Conservation (phyloP, 2,888 invertebrate species). For the Trachelus iudaicus region DNA sequence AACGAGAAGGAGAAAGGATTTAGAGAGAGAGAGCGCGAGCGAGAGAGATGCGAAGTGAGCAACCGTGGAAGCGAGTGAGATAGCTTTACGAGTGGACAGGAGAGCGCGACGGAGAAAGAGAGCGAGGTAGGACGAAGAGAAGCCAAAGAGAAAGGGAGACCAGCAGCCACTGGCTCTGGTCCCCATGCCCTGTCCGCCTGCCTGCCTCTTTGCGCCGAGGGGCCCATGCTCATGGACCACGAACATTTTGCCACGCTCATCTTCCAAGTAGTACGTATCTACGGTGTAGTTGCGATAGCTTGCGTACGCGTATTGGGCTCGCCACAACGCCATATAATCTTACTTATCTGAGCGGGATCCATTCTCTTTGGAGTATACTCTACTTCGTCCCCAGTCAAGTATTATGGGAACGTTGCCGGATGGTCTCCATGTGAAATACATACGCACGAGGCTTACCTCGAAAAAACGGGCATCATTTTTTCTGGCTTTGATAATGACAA, state of each 20-base stretch:
- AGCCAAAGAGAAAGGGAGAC: neutral
- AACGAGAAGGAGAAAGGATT: constrained; percentile 3
- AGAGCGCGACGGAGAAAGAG: neutral
- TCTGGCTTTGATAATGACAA: neutral
- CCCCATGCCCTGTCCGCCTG: neutral
- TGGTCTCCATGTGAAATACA: neutral
- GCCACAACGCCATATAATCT: neutral
- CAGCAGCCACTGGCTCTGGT: constrained; percentile 12
- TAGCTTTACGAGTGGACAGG: neutral
- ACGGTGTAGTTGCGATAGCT: neutral
- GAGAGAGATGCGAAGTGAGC: neutral
- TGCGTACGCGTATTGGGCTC: neutral
- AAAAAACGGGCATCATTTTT: neutral
- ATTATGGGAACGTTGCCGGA: neutral
- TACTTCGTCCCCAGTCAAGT: neutral
- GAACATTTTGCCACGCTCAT: neutral
- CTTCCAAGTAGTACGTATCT: neutral
- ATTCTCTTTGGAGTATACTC: neutral
- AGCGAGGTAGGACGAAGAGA: neutral
- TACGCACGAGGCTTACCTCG: neutral
- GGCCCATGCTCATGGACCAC: neutral
- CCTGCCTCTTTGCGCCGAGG: neutral
- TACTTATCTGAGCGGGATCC: neutral
- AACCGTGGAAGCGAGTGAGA: neutral
- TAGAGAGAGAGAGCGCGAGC: neutral